phyloP scores from a whole-genome alignment of 1,140 invertebrate genomes.

The Zaprionus inermis region DNA sequence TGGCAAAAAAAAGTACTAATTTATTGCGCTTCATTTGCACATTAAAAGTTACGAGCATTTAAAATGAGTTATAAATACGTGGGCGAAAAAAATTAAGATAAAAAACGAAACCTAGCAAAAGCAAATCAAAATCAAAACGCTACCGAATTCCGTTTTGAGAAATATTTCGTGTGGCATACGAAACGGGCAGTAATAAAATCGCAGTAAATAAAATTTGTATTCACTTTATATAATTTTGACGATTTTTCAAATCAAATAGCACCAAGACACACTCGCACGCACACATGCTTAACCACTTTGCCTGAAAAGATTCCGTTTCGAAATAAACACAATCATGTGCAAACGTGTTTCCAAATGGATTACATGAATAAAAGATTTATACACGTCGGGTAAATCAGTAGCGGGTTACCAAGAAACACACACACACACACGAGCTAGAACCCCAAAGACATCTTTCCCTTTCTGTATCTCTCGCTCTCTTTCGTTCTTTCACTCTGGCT shows the following conservation, averaged over 20 bases:
- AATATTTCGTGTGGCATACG: constrained; percentile 54
- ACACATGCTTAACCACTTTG: constrained; percentile 19
- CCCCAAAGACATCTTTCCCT: constrained; percentile 25
- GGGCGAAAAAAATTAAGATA: too few relatives aligned
- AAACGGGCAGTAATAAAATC: constrained; percentile 64
- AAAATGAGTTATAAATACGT: not conserved
- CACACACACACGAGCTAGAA: constrained; percentile 3
- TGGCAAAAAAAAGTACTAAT: not conserved
- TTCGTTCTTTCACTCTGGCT: not conserved
- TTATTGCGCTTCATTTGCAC: not conserved
- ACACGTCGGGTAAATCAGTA: constrained; percentile 81
- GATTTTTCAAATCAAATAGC: constrained; percentile 75
- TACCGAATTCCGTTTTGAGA: constrained; percentile 5
- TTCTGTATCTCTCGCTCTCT: not conserved
- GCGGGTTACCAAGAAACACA: constrained; percentile 72
- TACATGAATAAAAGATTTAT: constrained; percentile 83
- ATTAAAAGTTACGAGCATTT: constrained; percentile 3
- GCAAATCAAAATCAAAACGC: constrained; percentile 33
- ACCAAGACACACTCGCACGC: constrained; percentile 25
- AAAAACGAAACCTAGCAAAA: not conserved
- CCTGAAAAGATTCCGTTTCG: constrained; percentile 60
- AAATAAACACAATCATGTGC: constrained; percentile 80
- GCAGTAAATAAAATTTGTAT: constrained; percentile 79
- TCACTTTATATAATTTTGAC: constrained; percentile 82
- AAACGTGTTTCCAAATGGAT: constrained; percentile 82